Conservation (phyloP, 2,888 invertebrate genomes). For the Gasteruption jaculator region DNA sequence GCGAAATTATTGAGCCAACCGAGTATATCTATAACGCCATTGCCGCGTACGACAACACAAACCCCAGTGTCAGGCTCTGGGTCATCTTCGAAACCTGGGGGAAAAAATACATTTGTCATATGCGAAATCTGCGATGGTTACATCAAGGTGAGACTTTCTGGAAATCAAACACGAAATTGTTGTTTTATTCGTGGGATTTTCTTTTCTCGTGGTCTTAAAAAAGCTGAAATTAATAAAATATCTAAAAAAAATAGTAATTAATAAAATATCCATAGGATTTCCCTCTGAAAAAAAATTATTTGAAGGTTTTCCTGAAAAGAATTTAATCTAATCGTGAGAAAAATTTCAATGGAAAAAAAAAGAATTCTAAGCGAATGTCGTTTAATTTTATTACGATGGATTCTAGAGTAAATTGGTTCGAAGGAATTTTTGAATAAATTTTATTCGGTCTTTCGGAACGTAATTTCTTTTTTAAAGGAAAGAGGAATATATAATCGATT, state of each 20-base stretch:
- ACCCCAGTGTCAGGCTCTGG: slow-evolving; percentile 46
- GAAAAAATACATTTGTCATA: slow-evolving; percentile 82
- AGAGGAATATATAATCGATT: no score
- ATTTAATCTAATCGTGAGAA: no score
- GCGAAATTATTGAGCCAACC: slow-evolving; percentile 66
- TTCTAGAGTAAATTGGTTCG: no score
- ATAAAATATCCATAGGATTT: no score
- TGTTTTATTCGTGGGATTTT: background rate
- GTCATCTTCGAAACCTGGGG: slow-evolving; percentile 50
- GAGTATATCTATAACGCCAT: slow-evolving; percentile 85
- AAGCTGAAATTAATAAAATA: background rate
- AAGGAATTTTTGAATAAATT: no score
- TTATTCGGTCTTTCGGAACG: no score
- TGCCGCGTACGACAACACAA: slow-evolving; percentile 62
- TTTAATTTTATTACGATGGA: no score
- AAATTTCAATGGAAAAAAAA: no score
- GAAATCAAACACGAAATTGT: background rate
- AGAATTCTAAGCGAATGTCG: no score
- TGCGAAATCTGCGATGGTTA: slow-evolving; percentile 98
- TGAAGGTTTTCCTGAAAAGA: no score
- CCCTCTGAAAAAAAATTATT: no score
- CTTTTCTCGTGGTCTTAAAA: background rate
- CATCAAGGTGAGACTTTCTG: slow-evolving; percentile 61
- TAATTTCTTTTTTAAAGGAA: no score
- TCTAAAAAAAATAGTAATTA: background rate